Conservation (phyloP, 2,888 invertebrate genomes). For the Nomada ruficornis region DNA sequence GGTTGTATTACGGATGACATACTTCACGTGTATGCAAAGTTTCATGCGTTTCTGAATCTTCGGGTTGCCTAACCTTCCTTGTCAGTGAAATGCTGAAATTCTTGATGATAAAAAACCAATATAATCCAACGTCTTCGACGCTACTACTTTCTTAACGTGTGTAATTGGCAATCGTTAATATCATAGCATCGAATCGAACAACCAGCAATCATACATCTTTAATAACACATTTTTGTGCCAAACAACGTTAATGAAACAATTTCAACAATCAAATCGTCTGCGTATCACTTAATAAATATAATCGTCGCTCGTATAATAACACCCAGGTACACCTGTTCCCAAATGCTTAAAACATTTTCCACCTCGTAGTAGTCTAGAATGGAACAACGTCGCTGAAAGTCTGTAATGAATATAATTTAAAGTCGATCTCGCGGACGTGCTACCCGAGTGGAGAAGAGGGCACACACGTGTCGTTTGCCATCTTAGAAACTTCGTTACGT, state of each 20-base stretch:
- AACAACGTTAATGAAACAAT: not conserved
- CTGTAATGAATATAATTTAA: constrained; percentile 58
- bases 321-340: not conserved
- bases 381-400: constrained; percentile 20
- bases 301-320: not conserved
- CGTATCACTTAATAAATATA: not conserved
- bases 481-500: constrained; percentile 59
- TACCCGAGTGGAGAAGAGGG: not conserved
- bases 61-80: too few relatives aligned
- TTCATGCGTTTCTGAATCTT: too few relatives aligned
- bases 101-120: too few relatives aligned
- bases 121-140: too few relatives aligned
- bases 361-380: not conserved
- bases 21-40: too few relatives aligned
- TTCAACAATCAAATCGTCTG: not conserved
- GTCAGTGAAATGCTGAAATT: too few relatives aligned
- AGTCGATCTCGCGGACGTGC: constrained; percentile 46
- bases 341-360: constrained; percentile 8
- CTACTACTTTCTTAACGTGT: too few relatives aligned
- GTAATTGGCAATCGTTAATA: not conserved
- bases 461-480: constrained; percentile 40
- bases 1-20: too few relatives aligned
- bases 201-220: not conserved
- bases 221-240: too few relatives aligned
- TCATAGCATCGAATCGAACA: not conserved